Evolutionary conservation across 2,888 invertebrate genomes (phyloP).

Genomic region (Caenorhabditis wallacei): DNA sequence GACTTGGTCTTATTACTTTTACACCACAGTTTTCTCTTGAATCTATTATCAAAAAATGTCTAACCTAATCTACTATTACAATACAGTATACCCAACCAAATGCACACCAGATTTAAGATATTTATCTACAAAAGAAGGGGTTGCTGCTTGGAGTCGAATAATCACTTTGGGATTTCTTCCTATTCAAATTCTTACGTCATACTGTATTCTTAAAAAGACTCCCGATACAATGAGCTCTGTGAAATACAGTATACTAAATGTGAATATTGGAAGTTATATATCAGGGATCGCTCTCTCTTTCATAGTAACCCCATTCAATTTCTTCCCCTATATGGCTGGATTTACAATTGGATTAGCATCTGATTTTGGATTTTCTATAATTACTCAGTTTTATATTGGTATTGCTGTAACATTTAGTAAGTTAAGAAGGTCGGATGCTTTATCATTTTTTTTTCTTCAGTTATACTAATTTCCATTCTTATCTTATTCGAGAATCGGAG

Average conservation of each 20-base stretch:
- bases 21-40: no score
- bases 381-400: background rate
- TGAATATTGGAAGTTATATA: background rate
- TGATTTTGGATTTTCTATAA: background rate
- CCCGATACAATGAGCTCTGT: conserved; percentile 1
- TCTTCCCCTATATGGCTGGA: conserved; percentile 8
- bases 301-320: conserved; percentile 1
- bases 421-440: background rate
- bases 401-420: background rate
- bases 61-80: background rate
- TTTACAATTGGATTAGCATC: background rate
- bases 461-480: background rate
- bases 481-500: conserved; percentile 22
- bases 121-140: no score
- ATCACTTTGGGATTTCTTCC: background rate
- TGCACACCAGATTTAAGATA: background rate
- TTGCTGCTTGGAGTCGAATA: background rate
- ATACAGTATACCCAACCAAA: background rate
- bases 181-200: background rate
- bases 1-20: no score
- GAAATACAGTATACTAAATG: background rate
- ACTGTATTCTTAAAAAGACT: conserved; percentile 9
- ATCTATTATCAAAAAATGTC: background rate
- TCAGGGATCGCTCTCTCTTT: background rate
- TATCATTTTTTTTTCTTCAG: background rate